Percentiles rank a stretch among this genome's conserved stretches.
These are phyloP conservation scores for Microcaecilia unicolor DNA, from an alignment of 2,797 vertebrate genomes.

Conservation along the genomic window DNA sequence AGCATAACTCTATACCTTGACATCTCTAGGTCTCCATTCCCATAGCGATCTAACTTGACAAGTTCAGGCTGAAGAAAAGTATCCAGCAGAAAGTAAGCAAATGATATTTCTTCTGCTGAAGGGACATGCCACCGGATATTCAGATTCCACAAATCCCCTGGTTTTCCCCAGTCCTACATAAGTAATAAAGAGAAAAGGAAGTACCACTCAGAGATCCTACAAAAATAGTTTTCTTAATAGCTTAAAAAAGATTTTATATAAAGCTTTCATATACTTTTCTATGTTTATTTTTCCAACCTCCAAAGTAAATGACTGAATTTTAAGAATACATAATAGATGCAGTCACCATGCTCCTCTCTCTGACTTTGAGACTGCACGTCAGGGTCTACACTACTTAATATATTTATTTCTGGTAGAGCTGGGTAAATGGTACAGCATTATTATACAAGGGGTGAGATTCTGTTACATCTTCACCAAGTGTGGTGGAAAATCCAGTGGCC, in stretches of 20 bases:
- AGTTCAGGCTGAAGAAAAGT: slow-evolving; percentile 88
- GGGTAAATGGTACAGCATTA: too few species aligned
- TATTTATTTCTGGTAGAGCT: too few species aligned
- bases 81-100: slow-evolving; percentile 81
- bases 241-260: background rate
- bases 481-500: too few species aligned
- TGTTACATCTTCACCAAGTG: too few species aligned
- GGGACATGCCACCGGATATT: slow-evolving; percentile 92
- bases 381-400: too few species aligned
- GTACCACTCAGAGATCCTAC: background rate
- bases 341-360: background rate
- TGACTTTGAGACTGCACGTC: too few species aligned
- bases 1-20: slow-evolving; percentile 70
- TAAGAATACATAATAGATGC: background rate
- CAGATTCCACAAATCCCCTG: slow-evolving; percentile 85
- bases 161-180: slow-evolving; percentile 88
- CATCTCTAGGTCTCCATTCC: slow-evolving; percentile 77
- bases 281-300: too few species aligned
- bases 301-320: background rate
- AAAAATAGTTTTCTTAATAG: background rate
- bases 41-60: slow-evolving; percentile 68
- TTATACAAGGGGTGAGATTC: too few species aligned
- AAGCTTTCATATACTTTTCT: too few species aligned
- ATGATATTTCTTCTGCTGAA: slow-evolving; percentile 71
- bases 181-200: slow-evolving; percentile 1